A percentile compares a stretch with the other conserved stretches of the same genome.
Evolutionary conservation across 2,797 vertebrate genomes (phyloP).

Genomic region (Nothura maculosa): DNA sequence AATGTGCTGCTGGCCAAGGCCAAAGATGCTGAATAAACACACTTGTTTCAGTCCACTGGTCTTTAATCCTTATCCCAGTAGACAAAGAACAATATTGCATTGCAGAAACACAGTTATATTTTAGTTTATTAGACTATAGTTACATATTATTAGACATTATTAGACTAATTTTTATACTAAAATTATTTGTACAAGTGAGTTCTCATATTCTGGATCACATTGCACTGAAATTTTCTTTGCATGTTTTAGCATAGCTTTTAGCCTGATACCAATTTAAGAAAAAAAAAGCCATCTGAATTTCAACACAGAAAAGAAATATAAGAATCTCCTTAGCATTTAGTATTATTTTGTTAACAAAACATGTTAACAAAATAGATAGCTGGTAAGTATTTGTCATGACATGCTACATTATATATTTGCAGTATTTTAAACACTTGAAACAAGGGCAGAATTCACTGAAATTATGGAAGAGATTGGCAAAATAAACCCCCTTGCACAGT

Average conservation of each 20-base stretch:
- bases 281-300: not conserved
- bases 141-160: no score
- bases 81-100: not conserved
- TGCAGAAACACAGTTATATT: not conserved
- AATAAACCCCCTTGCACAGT: conserved; percentile 42
- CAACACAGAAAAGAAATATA: not conserved
- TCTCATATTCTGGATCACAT: not conserved
- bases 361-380: not conserved
- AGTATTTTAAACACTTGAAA: not conserved
- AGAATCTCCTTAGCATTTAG: not conserved
- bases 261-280: not conserved
- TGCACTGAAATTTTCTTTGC: not conserved
- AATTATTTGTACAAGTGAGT: not conserved
- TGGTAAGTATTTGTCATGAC: not conserved
- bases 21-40: conserved; percentile 10
- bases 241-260: not conserved
- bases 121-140: not conserved
- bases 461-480: conserved; percentile 7
- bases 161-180: not conserved
- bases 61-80: not conserved
- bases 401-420: not conserved
- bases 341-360: not conserved
- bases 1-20: not conserved
- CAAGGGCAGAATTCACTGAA: conserved; percentile 8
- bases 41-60: not conserved